Evolutionary conservation across 2,888 invertebrate genomes (phyloP).

Genomic region (Drosophila aldrichi): DNA sequence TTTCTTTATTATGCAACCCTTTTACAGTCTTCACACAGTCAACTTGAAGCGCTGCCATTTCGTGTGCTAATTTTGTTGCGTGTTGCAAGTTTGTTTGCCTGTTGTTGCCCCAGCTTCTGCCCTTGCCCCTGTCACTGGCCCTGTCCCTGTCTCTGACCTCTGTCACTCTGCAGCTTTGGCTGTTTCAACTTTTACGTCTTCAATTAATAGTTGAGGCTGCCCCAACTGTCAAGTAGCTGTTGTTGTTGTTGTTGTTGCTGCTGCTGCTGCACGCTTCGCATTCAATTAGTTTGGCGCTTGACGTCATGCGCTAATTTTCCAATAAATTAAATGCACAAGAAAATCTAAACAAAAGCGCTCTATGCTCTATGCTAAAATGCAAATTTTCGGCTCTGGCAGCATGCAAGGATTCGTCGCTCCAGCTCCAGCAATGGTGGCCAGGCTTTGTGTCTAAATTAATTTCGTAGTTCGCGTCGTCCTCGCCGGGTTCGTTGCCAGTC

Average conservation of each 20-base stretch:
- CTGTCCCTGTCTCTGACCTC: not conserved
- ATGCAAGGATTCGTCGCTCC: conserved; percentile 41
- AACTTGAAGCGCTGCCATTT: conserved; percentile 44
- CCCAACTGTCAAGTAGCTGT: conserved; percentile 30
- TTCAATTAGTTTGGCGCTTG: conserved; percentile 73
- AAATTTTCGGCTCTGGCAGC: conserved; percentile 69
- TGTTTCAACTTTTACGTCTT: conserved; percentile 51
- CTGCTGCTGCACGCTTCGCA: conserved; percentile 48
- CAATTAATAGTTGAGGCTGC: conserved; percentile 64
- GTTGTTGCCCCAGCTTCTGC: not conserved
- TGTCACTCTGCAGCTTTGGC: conserved; percentile 2
- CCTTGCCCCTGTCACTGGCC: not conserved
- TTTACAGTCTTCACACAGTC: conserved; percentile 15
- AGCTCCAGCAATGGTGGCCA: conserved; percentile 22
- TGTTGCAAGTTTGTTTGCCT: conserved; percentile 62
- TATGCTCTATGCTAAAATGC: conserved; percentile 72
- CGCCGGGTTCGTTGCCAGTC: conserved; percentile 30
- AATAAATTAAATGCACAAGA: conserved; percentile 78
- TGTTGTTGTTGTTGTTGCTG: conserved; percentile 16
- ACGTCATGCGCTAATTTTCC: conserved; percentile 79
- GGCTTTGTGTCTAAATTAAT: conserved; percentile 81
- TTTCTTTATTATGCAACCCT: conserved; percentile 43
- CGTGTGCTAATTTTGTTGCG: conserved; percentile 59
- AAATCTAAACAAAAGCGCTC: conserved; percentile 79
- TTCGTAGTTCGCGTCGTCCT: conserved; percentile 63